These are phyloP conservation scores for Anarrhichthys ocellatus DNA, from an alignment of 2,113 vertebrate genomes.

Conservation along the genomic window DNA sequence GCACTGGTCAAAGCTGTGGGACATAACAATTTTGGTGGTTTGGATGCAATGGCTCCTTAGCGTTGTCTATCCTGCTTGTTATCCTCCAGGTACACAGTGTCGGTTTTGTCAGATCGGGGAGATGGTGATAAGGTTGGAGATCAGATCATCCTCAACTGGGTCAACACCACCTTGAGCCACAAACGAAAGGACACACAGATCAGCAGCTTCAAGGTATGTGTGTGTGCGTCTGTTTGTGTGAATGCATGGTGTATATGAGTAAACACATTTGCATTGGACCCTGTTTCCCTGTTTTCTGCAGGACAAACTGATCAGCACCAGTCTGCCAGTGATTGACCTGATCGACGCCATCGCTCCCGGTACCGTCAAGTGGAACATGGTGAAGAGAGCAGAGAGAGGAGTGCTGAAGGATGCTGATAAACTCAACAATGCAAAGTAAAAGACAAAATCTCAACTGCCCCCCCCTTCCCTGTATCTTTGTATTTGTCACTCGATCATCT, in stretches of 20 bases:
- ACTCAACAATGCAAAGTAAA: slow-evolving; percentile 78
- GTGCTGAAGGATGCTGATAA: slow-evolving; percentile 90
- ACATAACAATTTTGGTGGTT: not conserved
- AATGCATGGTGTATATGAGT: not conserved
- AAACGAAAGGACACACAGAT: slow-evolving; percentile 89
- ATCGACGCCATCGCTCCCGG: slow-evolving; percentile 93
- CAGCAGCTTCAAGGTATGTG: slow-evolving; percentile 92
- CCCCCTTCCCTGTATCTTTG: not conserved
- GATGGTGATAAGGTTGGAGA: slow-evolving; percentile 93
- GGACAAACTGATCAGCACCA: slow-evolving; percentile 95
- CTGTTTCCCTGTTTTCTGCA: slow-evolving; percentile 55
- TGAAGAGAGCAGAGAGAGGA: slow-evolving; percentile 85
- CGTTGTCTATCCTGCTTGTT: slow-evolving; percentile 1
- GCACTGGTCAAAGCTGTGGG: not conserved
- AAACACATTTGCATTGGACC: not conserved
- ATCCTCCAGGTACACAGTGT: slow-evolving; percentile 89
- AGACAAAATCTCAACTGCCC: not conserved
- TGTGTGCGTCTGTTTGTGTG: slow-evolving; percentile 68
- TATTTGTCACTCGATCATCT: not conserved
- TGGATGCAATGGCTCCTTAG: not conserved
- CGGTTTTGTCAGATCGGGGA: slow-evolving; percentile 92
- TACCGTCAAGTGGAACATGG: slow-evolving; percentile 90
- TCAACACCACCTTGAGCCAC: slow-evolving; percentile 89
- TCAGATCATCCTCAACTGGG: slow-evolving; percentile 94
- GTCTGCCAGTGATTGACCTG: slow-evolving; percentile 95